Conservation (phyloP, 2,113 vertebrate genomes). For the Thinocorus orbignyianus region DNA sequence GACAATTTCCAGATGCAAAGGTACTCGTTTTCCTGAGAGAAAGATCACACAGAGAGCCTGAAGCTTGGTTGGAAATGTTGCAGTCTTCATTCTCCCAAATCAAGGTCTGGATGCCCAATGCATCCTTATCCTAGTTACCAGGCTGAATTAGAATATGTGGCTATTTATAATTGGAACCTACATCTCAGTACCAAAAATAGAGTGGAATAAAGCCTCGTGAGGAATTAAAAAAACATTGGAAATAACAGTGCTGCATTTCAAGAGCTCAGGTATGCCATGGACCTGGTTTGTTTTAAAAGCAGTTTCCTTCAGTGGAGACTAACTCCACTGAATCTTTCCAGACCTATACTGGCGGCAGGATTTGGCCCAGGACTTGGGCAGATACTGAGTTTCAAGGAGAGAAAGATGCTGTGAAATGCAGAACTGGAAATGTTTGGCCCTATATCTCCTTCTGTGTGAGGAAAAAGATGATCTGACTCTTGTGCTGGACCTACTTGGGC, state of each 20-base stretch:
- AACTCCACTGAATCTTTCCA: background rate
- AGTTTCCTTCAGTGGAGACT: background rate
- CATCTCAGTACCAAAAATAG: conserved; percentile 31
- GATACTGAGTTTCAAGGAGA: background rate
- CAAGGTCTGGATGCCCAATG: background rate
- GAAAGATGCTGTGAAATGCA: background rate
- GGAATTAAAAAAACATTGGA: background rate
- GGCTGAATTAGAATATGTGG: conserved; percentile 17
- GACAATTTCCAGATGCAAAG: background rate
- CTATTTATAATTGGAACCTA: conserved; percentile 57
- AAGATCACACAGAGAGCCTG: background rate
- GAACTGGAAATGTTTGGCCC: background rate
- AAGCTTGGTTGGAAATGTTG: background rate
- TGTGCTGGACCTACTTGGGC: background rate
- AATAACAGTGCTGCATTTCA: background rate
- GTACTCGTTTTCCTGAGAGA: background rate
- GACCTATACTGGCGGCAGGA: background rate
- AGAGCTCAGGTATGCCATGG: background rate
- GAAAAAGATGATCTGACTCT: background rate
- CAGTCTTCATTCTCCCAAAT: background rate
- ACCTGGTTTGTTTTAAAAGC: background rate
- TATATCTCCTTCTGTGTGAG: rapidly evolving
- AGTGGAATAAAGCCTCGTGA: background rate
- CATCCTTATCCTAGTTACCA: conserved; percentile 40
- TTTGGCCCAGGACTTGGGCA: background rate